Base-by-base conservation (phyloP, 2,888 invertebrate species). In the Hyppa rectilinea region DNA sequence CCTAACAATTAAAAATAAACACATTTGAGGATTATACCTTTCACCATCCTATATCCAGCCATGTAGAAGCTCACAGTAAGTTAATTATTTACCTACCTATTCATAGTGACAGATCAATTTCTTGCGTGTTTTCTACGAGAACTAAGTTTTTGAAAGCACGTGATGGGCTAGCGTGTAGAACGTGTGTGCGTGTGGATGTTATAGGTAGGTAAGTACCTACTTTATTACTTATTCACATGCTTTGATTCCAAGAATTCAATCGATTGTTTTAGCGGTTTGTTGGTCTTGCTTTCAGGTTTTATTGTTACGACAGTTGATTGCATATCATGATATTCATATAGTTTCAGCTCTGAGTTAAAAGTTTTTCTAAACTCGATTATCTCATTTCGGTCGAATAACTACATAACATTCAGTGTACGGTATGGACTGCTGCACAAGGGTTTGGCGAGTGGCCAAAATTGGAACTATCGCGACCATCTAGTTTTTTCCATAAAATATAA, bases 191-290 rank as follows among this genome's bases (percentile, higher is more conserved):
- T n/a, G n/a, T n/a, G n/a, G n/a, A n/a, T n/a, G n/a, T n/a, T n/a
- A 5, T 20, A 14, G 45, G 45, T 43, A 43, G 7, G n/a, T 47
- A 47, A 1, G 2, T n/a, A n/a, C n/a, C n/a, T n/a, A n/a, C 4
- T 36, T 1, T 56, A 61, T 78, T 71, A 78, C 20, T 71, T 61
- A 71, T 78, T 78, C 56, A 78, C 49, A 45, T 61, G 58, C 34
- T 47, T 49, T 6, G 47, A 77, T 75, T 50, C 31, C 14, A 61
- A 9, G 36, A 55, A 55, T 10, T 2, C n/a, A 47, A 70, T 70
- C 55, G 71, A 78, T 74, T 78, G 7, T 55, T 20, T 47, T 6
- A 26, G 4, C 29, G 23, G 12, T 74, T 53, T 34, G 52, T 40
- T 23, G 45, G 40, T 47, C 31, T 73, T 12, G 7, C 4, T 43